phyloP scores from a whole-genome alignment of 2,888 invertebrate species.

The Busseola fusca region DNA sequence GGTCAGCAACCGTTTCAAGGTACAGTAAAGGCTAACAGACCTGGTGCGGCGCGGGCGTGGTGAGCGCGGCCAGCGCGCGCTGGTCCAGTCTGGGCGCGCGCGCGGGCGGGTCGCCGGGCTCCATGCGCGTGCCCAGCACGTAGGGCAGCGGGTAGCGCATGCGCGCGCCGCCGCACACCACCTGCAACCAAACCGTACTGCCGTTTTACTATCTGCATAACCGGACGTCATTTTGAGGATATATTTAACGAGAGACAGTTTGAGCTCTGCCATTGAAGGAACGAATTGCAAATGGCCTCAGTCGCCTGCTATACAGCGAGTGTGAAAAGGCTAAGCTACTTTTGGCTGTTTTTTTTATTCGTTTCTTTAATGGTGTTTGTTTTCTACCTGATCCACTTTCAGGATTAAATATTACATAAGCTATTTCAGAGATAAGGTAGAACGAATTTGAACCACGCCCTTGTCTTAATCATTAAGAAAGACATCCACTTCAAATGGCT shows the following conservation, averaged over 20 bases:
- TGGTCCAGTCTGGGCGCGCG: constrained; percentile 66
- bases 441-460: not conserved
- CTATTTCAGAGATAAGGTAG: not conserved
- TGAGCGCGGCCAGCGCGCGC: constrained; percentile 1
- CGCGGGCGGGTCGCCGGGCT: constrained; percentile 84
- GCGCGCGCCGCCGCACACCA: constrained; percentile 94
- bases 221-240: not conserved
- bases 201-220: not conserved
- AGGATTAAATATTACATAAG: not conserved
- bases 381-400: not conserved
- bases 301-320: not conserved
- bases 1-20: too few species aligned
- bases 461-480: not conserved
- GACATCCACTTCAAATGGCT: not conserved
- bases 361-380: not conserved
- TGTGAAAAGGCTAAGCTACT: not conserved
- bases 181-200: constrained; percentile 73
- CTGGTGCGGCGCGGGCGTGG: constrained; percentile 10
- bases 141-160: constrained; percentile 99
- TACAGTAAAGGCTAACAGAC: not conserved
- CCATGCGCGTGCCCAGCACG: constrained; percentile 96
- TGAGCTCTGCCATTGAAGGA: not conserved
- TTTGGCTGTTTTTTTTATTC: not conserved
- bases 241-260: not conserved
- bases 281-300: not conserved